Evolutionary conservation across 2,888 invertebrate species (phyloP).

Genomic region (Nemurella pictetii): DNA sequence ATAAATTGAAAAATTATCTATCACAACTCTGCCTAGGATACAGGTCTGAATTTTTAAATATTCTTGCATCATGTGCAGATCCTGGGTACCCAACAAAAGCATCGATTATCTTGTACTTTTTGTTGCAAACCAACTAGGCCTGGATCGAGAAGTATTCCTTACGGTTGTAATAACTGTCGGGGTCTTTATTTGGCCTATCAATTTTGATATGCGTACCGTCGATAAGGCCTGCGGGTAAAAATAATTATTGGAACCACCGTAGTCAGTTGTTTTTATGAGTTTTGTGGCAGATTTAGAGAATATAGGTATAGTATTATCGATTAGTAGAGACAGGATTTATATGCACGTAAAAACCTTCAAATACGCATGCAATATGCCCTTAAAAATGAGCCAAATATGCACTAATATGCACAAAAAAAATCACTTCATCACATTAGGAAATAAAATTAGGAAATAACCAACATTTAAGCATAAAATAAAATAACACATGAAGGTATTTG

Average conservation of each 20-base stretch:
- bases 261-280: neutral
- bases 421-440: neutral
- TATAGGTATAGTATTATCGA: too few species aligned
- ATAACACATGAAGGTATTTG: neutral
- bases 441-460: neutral
- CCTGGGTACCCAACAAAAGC: slow-evolving; percentile 42
- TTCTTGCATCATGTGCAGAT: slow-evolving; percentile 42
- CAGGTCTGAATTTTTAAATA: slow-evolving; percentile 39
- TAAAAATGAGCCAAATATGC: slow-evolving; percentile 19
- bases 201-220: slow-evolving; percentile 33
- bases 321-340: slow-evolving; percentile 3
- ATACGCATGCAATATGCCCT: slow-evolving; percentile 11
- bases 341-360: neutral
- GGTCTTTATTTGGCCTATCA: slow-evolving; percentile 1
- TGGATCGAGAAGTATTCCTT: slow-evolving; percentile 29
- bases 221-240: slow-evolving; percentile 19
- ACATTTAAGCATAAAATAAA: neutral
- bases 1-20: too few species aligned
- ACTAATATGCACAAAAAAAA: neutral
- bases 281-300: neutral
- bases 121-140: slow-evolving; percentile 40
- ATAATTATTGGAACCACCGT: neutral
- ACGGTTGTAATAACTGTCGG: slow-evolving; percentile 31
- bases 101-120: slow-evolving; percentile 37
- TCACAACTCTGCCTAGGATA: slow-evolving; percentile 4